These are phyloP conservation scores for Drosophila nigrodunni DNA, from an alignment of 1,140 invertebrate genomes.

Conservation along the genomic window DNA sequence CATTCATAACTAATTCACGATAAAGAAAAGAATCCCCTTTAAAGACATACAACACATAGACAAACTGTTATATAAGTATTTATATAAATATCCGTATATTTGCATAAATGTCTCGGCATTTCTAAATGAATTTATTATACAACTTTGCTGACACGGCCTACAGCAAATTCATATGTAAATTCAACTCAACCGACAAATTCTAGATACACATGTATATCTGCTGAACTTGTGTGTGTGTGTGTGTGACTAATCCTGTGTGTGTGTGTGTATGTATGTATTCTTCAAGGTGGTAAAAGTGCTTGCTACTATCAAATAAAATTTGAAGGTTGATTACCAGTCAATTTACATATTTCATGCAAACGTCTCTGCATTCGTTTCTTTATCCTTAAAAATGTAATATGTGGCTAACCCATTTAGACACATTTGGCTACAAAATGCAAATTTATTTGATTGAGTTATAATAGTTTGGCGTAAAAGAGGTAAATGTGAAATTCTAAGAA, in stretches of 20 bases:
- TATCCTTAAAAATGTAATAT: constrained; percentile 22
- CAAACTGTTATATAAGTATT: neutral
- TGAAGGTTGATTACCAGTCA: constrained; percentile 71
- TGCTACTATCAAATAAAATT: constrained; percentile 53
- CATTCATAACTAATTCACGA: too few relatives aligned
- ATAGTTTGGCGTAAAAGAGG: neutral
- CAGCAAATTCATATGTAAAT: constrained; percentile 62
- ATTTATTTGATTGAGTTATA: neutral
- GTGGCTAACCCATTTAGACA: neutral
- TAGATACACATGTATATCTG: neutral
- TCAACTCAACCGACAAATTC: constrained; percentile 17
- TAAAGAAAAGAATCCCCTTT: neutral
- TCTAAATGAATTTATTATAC: constrained; percentile 76
- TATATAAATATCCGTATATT: constrained; percentile 39
- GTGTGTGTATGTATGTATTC: constrained; percentile 12
- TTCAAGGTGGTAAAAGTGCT: constrained; percentile 26
- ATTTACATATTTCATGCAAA: constrained; percentile 56
- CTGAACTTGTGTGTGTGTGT: neutral
- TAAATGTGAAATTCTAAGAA: neutral
- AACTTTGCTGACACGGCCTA: constrained; percentile 48
- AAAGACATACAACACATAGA: neutral
- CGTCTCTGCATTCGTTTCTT: neutral
- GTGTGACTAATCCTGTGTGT: constrained; percentile 3
- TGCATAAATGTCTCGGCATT: constrained; percentile 66
- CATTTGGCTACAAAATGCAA: neutral